phyloP scores from a whole-genome alignment of 2,888 invertebrate genomes.

The Saturnia japonica region DNA sequence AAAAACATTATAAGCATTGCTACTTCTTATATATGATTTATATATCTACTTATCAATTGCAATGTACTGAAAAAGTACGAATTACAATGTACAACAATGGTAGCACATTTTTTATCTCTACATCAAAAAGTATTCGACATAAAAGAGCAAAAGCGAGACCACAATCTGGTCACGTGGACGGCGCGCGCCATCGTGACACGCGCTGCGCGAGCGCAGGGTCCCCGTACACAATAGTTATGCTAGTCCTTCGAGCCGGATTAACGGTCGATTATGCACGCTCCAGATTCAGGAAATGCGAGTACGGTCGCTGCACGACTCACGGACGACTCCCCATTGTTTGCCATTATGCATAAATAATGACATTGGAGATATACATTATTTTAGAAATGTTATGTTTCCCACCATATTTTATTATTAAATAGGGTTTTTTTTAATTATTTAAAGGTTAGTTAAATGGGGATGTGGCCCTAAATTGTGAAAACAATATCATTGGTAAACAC shows the following conservation, averaged over 20 bases:
- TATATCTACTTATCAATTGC: not conserved
- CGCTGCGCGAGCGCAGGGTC: slow-evolving; percentile 56
- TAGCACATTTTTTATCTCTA: slow-evolving; percentile 10
- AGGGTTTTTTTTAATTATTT: no score
- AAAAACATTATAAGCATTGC: no score
- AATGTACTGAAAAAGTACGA: not conserved
- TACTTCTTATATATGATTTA: not conserved
- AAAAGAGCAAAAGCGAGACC: slow-evolving; percentile 68
- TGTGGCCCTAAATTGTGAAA: no score
- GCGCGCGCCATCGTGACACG: slow-evolving; percentile 72
- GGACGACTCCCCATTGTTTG: slow-evolving; percentile 53
- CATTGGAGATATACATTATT: slow-evolving; percentile 6
- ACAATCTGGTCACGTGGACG: slow-evolving; percentile 73
- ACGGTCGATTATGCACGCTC: slow-evolving; percentile 79
- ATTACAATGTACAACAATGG: not conserved
- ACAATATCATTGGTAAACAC: no score
- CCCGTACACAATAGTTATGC: slow-evolving; percentile 41
- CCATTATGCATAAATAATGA: slow-evolving; percentile 22
- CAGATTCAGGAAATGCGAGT: slow-evolving; percentile 71
- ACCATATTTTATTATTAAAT: not conserved
- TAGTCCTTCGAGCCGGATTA: slow-evolving; percentile 71
- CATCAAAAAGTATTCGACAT: slow-evolving; percentile 48
- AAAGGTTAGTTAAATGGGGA: no score
- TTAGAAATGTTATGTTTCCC: slow-evolving; percentile 9
- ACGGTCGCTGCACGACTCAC: slow-evolving; percentile 59